phyloP scores from a whole-genome alignment of 2,797 vertebrate species.

The Pangasius krempfi region DNA sequence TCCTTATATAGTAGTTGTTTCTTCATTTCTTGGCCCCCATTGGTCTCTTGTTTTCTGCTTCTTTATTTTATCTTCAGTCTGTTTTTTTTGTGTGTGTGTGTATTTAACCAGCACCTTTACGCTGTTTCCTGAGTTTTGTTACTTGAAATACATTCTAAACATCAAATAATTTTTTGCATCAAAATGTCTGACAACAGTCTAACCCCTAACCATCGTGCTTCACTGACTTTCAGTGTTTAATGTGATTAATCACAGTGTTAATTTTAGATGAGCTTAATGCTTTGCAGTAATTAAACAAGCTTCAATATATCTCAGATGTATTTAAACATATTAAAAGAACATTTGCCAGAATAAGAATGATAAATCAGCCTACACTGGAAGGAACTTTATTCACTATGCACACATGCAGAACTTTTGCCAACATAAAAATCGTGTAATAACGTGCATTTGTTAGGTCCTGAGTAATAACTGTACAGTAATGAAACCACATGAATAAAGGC shows the following conservation, averaged over 20 bases:
- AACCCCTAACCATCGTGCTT: neutral
- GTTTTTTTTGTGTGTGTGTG: too few species aligned
- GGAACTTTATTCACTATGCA: neutral
- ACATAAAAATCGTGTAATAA: slow-evolving; percentile 15
- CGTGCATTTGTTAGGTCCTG: slow-evolving; percentile 24
- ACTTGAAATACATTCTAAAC: neutral
- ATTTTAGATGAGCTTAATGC: neutral
- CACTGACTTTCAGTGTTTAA: neutral
- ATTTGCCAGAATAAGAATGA: slow-evolving; percentile 15
- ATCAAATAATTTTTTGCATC: neutral
- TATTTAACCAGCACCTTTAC: neutral
- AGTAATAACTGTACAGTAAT: slow-evolving; percentile 19
- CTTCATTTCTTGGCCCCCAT: neutral
- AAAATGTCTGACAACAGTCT: neutral
- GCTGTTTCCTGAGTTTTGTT: neutral
- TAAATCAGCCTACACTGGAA: neutral
- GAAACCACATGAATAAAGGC: slow-evolving; percentile 25
- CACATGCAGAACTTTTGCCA: slow-evolving; percentile 16
- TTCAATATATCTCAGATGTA: slow-evolving; percentile 1
- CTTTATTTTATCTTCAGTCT: neutral
- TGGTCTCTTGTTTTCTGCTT: neutral
- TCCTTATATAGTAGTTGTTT: neutral
- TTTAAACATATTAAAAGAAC: neutral
- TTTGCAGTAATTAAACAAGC: slow-evolving; percentile 7
- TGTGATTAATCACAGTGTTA: neutral